These are phyloP conservation scores for Ceraclea dissimilis DNA, from an alignment of 2,888 invertebrate genomes.

Conservation along the genomic window DNA sequence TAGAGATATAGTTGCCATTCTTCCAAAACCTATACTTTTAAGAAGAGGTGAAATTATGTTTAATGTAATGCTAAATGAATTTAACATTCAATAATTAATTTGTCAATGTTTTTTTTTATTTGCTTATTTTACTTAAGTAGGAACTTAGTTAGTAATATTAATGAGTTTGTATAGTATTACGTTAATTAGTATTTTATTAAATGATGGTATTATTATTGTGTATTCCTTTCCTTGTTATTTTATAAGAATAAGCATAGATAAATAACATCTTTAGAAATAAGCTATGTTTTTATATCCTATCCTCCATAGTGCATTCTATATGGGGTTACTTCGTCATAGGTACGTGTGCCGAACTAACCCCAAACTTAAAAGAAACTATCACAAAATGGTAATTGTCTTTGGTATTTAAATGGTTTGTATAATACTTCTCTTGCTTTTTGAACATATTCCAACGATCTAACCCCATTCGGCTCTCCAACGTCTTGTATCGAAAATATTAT, in stretches of 20 bases:
- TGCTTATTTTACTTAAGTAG: neutral
- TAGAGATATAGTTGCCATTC: slow-evolving; percentile 1
- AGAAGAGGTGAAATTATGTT: neutral
- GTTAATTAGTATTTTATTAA: neutral
- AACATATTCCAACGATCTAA: neutral
- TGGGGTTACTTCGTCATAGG: slow-evolving; percentile 1
- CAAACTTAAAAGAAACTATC: neutral
- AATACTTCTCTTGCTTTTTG: neutral
- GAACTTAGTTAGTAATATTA: neutral
- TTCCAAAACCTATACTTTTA: slow-evolving; percentile 1
- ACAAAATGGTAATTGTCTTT: neutral
- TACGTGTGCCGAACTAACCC: neutral
- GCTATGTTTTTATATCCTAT: neutral
- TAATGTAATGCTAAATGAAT: neutral
- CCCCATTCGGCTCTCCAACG: neutral
- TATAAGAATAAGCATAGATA: neutral
- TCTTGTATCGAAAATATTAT: neutral
- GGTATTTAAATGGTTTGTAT: neutral
- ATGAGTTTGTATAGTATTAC: neutral
- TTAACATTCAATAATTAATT: neutral
- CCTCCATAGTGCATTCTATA: neutral
- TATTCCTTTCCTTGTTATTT: neutral
- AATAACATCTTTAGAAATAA: neutral
- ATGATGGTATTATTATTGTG: neutral
- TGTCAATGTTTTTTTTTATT: neutral